Conservation (phyloP, 2,113 vertebrate genomes). For the Scomber colias region DNA sequence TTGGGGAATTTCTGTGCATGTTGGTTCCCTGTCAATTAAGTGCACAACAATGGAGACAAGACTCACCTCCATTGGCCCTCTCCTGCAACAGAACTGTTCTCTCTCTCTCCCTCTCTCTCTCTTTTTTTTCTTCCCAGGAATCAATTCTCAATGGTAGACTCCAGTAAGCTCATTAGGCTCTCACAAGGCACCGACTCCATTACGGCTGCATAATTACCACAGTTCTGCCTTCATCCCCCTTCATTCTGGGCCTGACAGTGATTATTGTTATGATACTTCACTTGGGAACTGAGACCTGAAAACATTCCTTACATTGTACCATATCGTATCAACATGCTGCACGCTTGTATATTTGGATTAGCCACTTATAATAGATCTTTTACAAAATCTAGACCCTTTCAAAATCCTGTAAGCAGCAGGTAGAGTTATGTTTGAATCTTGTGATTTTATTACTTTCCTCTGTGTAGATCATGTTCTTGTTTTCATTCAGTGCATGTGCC, state of each 20-base stretch:
- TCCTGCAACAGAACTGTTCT: slow-evolving; percentile 63
- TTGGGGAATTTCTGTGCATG: slow-evolving; percentile 67
- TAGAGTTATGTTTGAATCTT: not conserved
- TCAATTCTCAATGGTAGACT: slow-evolving; percentile 85
- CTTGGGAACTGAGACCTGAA: slow-evolving; percentile 66
- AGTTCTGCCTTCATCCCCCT: slow-evolving; percentile 76
- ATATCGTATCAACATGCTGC: slow-evolving; percentile 7
- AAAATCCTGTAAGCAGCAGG: slow-evolving; percentile 1
- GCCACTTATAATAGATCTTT: slow-evolving; percentile 22
- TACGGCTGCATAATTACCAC: slow-evolving; percentile 84
- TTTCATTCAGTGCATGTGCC: slow-evolving; percentile 17
- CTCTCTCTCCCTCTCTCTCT: slow-evolving; percentile 15
- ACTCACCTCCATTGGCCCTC: slow-evolving; percentile 78
- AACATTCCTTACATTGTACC: slow-evolving; percentile 54
- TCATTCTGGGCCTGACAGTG: slow-evolving; percentile 77
- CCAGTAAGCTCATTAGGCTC: slow-evolving; percentile 86
- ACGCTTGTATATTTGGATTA: slow-evolving; percentile 18
- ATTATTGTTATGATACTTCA: slow-evolving; percentile 84
- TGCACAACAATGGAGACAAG: slow-evolving; percentile 81
- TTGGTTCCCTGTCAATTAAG: slow-evolving; percentile 82
- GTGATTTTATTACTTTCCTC: not conserved
- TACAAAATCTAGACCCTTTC: slow-evolving; percentile 15
- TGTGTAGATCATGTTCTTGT: slow-evolving; percentile 19
- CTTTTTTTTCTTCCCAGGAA: slow-evolving; percentile 65
- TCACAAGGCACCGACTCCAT: slow-evolving; percentile 80